Evolutionary conservation across 2,888 invertebrate species (phyloP).

Genomic region (Mechanitis messenoides): DNA sequence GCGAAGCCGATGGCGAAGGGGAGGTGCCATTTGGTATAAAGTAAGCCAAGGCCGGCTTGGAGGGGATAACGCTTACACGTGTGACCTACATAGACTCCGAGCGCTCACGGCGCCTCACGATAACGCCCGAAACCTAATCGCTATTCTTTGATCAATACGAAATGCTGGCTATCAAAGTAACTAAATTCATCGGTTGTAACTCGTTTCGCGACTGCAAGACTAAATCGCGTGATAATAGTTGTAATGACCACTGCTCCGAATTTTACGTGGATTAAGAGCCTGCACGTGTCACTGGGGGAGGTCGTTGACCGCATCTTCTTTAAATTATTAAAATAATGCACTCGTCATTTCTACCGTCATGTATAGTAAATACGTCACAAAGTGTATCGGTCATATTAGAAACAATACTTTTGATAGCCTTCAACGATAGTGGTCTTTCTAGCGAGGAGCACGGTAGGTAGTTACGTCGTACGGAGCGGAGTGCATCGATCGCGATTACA

Average conservation of each 20-base stretch:
- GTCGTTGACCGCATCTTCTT: slow-evolving; percentile 49
- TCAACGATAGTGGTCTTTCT: slow-evolving; percentile 26
- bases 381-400: slow-evolving; percentile 22
- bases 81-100: slow-evolving; percentile 72
- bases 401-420: slow-evolving; percentile 26
- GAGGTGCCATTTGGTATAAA: slow-evolving; percentile 62
- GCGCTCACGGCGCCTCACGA: slow-evolving; percentile 57
- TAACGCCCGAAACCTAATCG: slow-evolving; percentile 41
- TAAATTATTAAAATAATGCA: slow-evolving; percentile 18
- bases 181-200: slow-evolving; percentile 34
- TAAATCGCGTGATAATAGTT: slow-evolving; percentile 22
- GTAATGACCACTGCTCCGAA: slow-evolving; percentile 33
- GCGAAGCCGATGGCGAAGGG: slow-evolving; percentile 51
- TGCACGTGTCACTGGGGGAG: slow-evolving; percentile 47
- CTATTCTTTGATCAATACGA: slow-evolving; percentile 54
- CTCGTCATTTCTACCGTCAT: slow-evolving; percentile 14
- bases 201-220: slow-evolving; percentile 25
- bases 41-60: slow-evolving; percentile 74
- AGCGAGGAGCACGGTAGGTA: slow-evolving; percentile 37
- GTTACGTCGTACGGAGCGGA: slow-evolving; percentile 41
- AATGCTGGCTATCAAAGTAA: slow-evolving; percentile 39
- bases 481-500: slow-evolving; percentile 76
- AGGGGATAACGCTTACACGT: slow-evolving; percentile 75
- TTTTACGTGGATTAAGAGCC: slow-evolving; percentile 39
- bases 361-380: slow-evolving; percentile 21